Evolutionary conservation across 2,113 vertebrate species (phyloP).

Genomic region (Bos javanicus): DNA sequence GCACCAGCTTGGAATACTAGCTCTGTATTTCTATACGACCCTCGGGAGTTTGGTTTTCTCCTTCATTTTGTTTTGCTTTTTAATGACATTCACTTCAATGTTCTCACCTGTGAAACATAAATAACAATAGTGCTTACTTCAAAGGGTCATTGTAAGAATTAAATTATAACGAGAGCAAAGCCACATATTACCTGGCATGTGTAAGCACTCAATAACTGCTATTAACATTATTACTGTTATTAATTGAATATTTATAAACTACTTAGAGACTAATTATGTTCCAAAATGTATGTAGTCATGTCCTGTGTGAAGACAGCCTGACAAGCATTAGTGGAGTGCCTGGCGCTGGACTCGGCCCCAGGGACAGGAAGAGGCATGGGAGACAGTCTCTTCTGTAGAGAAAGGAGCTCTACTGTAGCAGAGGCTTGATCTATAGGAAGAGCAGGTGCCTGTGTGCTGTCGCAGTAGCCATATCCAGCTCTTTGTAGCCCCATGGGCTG

Average conservation of each 20-base stretch:
- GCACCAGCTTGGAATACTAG: background rate
- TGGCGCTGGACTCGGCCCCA: background rate
- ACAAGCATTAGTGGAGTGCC: accelerated
- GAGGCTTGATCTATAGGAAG: background rate
- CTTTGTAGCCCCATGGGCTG: background rate
- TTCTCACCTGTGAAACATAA: background rate
- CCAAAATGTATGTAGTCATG: background rate
- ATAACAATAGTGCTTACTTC: background rate
- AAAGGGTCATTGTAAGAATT: background rate
- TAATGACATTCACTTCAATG: background rate
- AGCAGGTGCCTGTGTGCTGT: background rate
- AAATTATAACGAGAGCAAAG: background rate
- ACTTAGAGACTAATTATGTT: background rate
- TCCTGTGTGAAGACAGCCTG: background rate
- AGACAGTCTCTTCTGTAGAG: background rate
- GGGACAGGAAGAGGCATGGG: too few species aligned
- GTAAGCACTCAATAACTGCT: background rate
- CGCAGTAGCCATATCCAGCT: accelerated
- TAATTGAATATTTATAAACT: background rate
- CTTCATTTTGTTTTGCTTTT: background rate
- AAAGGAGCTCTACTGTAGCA: background rate
- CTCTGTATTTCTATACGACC: background rate
- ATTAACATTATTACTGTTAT: background rate
- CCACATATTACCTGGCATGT: too few species aligned
- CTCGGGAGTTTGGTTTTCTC: background rate